Base-by-base conservation (phyloP, 2,888 invertebrate species). In the Latrodectus elegans region DNA sequence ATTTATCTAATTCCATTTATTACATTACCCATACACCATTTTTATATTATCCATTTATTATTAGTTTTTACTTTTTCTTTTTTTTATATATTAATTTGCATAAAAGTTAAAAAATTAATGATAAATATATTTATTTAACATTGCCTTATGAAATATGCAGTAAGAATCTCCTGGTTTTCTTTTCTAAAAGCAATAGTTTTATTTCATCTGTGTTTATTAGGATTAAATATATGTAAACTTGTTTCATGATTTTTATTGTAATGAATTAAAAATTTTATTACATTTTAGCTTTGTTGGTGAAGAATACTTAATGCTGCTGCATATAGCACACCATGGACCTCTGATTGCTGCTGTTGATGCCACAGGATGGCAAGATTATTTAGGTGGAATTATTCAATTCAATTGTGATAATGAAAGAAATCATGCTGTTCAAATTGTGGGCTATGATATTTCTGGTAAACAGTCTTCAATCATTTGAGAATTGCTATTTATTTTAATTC, bases 331-430 rank as follows among this genome's bases (percentile, higher is more conserved):
- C 15, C 94, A 95, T 91, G 97, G 97, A 0, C 97, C 97, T 0
- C 94, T 97, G 2, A 94, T 95, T 0, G 96, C 95, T 0, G 95
- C 96, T 0, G 95, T 97, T 0, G 97, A 97, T 92, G 97, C 96
- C 0, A 93, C 95, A 52, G 94, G 95, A 0, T 97, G 97, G 97
- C 96, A 96, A 92, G 95, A 96, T 92, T 97, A 97, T 91, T 93
- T 96, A 11, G 96, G 96, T 0, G 97, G 97, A 0, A 94, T 96
- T 60, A 95, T 97, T 91, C 95, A 96, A 91, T 95, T 94, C 91
- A 95, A 96, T 91, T 97, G 97, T 93, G 94, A 95, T 9, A 70
- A 38, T 51, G 75, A 85, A 53, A 90, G 90, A 68, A 92, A 92
- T 88, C 92, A 92, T 89, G 92, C 92, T 52, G 92, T 92, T 12